Evolutionary conservation across 2,888 invertebrate species (phyloP), one percentile per base, ranked within the genome.

Genomic region (Dastarcus helophoroides): DNA sequence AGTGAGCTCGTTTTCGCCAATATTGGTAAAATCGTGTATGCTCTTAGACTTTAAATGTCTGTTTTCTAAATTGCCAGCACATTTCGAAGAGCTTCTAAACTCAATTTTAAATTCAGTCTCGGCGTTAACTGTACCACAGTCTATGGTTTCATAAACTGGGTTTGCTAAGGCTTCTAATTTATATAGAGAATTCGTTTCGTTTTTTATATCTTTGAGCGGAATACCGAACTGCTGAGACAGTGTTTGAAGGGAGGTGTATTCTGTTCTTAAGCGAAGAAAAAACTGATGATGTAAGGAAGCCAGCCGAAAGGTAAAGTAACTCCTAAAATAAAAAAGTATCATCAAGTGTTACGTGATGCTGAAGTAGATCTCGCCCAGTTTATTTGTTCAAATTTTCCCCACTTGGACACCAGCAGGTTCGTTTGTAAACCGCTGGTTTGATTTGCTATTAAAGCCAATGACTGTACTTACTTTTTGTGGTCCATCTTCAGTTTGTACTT

Each of bases 261-360:
- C 80, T 22, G 77, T 75, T 51, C 79, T 71, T 28, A 81, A 59
- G 49, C 78, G 75, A 46, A 80, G 64, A 60, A 79, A 82, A 55
- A 82, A 72, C 53, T 80, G 75, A 53, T 82, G 81, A 54, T 82
- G 82, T 25, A 81, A 58, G n/a, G 81, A 81, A 6, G 80, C 80
- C 36, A 81, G 58, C 58, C 78, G 78, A 59, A 81, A 82, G 35
- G 79, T 73, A 50, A 79, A 81, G 51, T 76, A 80, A 50, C 79
- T 80, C 59, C 73, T 73, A 51, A 17, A 66, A 60, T 41, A 35
- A 42, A 45, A 38, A 39, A 47, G 32, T 26, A n/a, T n/a, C n/a
- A n/a, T n/a, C n/a, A n/a, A n/a, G n/a, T n/a, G n/a, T n/a, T n/a
- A n/a, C n/a, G n/a, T n/a, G n/a, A n/a, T n/a, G n/a, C n/a, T n/a